These are phyloP conservation scores for Acronicta aceris DNA, from an alignment of 2,888 invertebrate species.

Conservation along the genomic window DNA sequence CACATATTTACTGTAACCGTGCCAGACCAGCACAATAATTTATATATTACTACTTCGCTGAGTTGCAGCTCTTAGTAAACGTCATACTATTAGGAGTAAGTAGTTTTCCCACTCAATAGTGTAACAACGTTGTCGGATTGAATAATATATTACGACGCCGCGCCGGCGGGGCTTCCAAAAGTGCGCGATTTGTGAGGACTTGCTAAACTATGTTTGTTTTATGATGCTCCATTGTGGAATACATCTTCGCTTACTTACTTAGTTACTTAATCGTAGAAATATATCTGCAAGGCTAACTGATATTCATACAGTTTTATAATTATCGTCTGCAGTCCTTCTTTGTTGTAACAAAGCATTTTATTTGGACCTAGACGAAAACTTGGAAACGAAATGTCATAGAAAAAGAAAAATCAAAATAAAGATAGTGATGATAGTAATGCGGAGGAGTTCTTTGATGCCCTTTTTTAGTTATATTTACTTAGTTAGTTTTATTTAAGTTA, in stretches of 20 bases:
- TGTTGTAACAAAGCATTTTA: no score
- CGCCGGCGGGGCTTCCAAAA: constrained; percentile 44
- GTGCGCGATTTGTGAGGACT: constrained; percentile 31
- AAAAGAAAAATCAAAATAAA: no score
- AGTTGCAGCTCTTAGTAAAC: constrained; percentile 12
- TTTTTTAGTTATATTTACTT: no score
- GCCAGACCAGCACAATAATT: constrained; percentile 19
- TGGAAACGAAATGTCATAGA: no score
- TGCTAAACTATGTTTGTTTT: constrained; percentile 23
- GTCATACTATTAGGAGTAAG: constrained; percentile 24
- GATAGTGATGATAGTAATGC: no score
- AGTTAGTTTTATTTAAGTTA: no score
- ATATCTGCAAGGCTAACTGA: no score
- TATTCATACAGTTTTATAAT: no score
- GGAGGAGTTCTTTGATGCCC: no score
- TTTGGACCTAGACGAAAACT: no score
- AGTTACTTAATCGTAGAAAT: no score
- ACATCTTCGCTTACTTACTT: background rate
- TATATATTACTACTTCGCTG: constrained; percentile 21
- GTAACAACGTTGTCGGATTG: constrained; percentile 13
- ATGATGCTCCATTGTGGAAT: background rate
- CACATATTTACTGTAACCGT: constrained; percentile 20
- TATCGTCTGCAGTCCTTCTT: no score
- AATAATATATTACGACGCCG: constrained; percentile 38
- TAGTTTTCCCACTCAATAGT: constrained; percentile 34